These are phyloP conservation scores for Drosophila kohkoa DNA, from an alignment of 1,140 invertebrate genomes.

Conservation along the genomic window DNA sequence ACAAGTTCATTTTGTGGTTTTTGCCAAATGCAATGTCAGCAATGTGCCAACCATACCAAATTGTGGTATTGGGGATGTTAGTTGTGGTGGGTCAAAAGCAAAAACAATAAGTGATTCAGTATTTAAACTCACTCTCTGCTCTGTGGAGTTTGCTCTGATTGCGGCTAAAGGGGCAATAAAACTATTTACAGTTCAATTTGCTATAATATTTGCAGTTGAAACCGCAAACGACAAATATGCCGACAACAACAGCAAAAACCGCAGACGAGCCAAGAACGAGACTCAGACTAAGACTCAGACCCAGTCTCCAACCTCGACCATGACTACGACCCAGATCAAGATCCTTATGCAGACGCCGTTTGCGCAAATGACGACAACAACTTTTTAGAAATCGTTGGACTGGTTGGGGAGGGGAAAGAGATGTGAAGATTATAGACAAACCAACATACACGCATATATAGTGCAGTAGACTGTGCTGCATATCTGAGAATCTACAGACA, in stretches of 20 bases:
- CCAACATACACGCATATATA: constrained; percentile 29
- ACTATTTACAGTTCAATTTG: constrained; percentile 83
- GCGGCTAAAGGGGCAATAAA: constrained; percentile 72
- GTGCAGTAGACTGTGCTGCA: constrained; percentile 23
- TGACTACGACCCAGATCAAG: neutral
- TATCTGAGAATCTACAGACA: constrained; percentile 78
- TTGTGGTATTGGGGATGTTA: constrained; percentile 11
- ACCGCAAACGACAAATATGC: constrained; percentile 79
- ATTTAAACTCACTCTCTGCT: neutral
- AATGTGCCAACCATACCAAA: constrained; percentile 17
- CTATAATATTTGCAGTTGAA: constrained; percentile 78
- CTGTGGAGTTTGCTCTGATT: constrained; percentile 25
- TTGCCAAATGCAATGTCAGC: constrained; percentile 9
- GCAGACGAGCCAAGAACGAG: constrained; percentile 49
- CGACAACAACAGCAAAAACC: constrained; percentile 40
- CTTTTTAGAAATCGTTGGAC: constrained; percentile 68
- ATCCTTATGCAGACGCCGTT: constrained; percentile 4
- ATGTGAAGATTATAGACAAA: constrained; percentile 78
- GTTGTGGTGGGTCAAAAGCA: constrained; percentile 27
- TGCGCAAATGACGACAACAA: constrained; percentile 65
- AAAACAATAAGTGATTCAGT: constrained; percentile 46
- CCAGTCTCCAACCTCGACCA: neutral
- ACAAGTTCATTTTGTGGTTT: constrained; percentile 66
- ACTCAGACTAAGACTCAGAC: neutral
- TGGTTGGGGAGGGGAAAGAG: constrained; percentile 41